Base-by-base conservation (phyloP, 2,888 invertebrate species). In the Sphecodes monilicornis region DNA sequence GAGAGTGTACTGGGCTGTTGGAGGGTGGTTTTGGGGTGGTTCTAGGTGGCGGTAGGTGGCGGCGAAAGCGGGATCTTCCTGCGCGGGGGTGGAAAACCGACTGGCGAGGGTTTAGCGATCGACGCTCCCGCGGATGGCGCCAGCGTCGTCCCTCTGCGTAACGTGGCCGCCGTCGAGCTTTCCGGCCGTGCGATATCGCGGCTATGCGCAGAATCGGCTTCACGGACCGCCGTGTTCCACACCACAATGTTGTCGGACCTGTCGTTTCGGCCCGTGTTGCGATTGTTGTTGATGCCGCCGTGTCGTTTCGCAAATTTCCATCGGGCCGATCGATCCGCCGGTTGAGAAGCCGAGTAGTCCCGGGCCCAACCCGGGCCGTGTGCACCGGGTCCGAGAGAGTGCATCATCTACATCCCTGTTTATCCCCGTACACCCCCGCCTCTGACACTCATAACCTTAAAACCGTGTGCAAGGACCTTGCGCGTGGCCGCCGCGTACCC, bases 241-340 rank as follows among this genome's bases (percentile, higher is more conserved):
- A 83, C 87, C 86, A 89, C 88, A 86, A 91, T 91, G 91, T 91
- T 90, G 87, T 90, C 82, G 85, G 86, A 87, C 82, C 86, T 85
- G 87, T 86, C 90, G 89, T 87, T 91, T 90, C 84, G 78, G 60
- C 85, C 83, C 85, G 88, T 87, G 85, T 88, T 77, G 79, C 84
- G 68, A 90, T 90, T 90, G 78, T 89, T 89, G 82, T 89, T 86
- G 80, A 88, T 86, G 50, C 75, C 36, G 72, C 66, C 70, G 82
- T 69, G 66, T n/a, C 66, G 57, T 57, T 73, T 64, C 32, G 57
- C 78, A 81, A 82, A 81, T 64, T 54, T 46, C 2, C 36, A 66
- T 70, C 76, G 81, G 43, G 66, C 18, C 83, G 73, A 82, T 84
- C 84, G 83, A 70, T 73, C 32, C 46, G 26, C 57, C 50, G 46